Evolutionary conservation across 1,140 invertebrate species (phyloP), one percentile per base, ranked within the genome.

Genomic region (Carposina sasakii): DNA sequence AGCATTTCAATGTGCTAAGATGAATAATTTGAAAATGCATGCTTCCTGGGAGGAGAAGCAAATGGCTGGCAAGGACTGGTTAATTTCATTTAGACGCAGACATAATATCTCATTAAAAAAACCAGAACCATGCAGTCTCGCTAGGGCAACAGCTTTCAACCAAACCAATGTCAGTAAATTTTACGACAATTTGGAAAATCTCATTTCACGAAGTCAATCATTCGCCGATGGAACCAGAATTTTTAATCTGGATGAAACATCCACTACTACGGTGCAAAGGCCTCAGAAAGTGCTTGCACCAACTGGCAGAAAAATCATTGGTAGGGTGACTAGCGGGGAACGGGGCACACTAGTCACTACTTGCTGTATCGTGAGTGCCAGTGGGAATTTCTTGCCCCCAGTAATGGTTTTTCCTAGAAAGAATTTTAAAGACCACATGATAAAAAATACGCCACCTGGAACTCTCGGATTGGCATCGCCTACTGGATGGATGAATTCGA

Each of bases 291-390:
- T n/a, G n/a, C n/a, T n/a, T n/a, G n/a, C n/a, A n/a, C n/a, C n/a
- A n/a, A n/a, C n/a, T n/a, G n/a, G n/a, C n/a, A n/a, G n/a, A n/a
- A n/a, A n/a, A n/a, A n/a, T n/a, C n/a, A n/a, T n/a, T n/a, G n/a
- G 71, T 34, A 66, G 69, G 47, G 58, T 76, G 1, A 82, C 76
- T n/a, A 79, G 72, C 40, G 71, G 68, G 19, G 84, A 87, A 68
- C 64, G 67, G 41, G 81, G 83, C 3, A 67, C 59, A 16, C 40
- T 85, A 2, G 73, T 86, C 5, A 86, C 82, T n/a, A 66, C 72
- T 1, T 72, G 65, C 28, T 67, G 53, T 46, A 66, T 70, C 13
- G 54, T 83, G 1, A 68, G 51, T 67, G 81, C 79, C 16, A 26
- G 17, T 40, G 60, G 59, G 13, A 9, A 52, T 13, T 28, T 33